Conservation (phyloP, 2,797 vertebrate genomes). For the Phyllotis vaccarum region DNA sequence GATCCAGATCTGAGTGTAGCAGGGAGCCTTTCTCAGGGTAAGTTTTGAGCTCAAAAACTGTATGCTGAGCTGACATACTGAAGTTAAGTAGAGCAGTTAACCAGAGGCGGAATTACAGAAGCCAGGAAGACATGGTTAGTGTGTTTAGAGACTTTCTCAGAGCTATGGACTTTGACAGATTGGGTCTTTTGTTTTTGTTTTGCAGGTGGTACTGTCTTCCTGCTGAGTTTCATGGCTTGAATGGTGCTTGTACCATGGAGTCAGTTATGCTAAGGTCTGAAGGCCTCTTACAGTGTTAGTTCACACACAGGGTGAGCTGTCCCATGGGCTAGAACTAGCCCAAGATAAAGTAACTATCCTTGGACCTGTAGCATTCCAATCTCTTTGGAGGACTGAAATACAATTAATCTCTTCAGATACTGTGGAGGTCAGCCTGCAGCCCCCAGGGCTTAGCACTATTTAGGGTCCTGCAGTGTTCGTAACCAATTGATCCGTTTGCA, state of each 20-base stretch:
- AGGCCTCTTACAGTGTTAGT: background rate
- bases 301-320: background rate
- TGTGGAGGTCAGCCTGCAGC: no score
- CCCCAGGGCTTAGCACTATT: no score
- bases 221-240: background rate
- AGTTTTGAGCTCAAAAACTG: background rate
- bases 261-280: background rate
- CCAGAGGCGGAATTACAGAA: background rate
- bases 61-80: background rate
- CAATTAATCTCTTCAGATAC: background rate
- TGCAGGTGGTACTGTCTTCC: no score
- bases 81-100: background rate
- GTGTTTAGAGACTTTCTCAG: background rate
- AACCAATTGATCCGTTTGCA: no score
- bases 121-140: background rate
- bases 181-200: background rate
- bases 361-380: background rate
- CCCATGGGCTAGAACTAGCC: background rate
- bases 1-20: background rate
- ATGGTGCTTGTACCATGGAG: background rate
- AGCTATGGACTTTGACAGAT: background rate
- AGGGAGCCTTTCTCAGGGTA: background rate
- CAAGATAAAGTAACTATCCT: background rate
- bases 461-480: no score
- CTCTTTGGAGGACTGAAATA: background rate